Conservation (phyloP, 2,888 invertebrate genomes). For the Cheiracanthium punctorium region DNA sequence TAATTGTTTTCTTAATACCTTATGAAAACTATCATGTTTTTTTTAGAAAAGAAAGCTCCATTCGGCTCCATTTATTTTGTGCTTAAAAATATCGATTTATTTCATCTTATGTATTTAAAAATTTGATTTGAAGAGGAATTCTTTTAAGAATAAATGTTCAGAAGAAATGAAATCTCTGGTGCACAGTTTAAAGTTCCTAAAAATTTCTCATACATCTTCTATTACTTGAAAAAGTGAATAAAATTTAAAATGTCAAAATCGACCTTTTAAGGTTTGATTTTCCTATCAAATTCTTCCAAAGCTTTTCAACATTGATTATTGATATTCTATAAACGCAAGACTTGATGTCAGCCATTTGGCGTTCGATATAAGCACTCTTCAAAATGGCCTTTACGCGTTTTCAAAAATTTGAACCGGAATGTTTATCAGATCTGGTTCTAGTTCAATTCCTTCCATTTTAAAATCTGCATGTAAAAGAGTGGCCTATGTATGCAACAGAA, state of each 20-base stretch:
- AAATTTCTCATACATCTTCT: too few species aligned
- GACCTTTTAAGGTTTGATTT: slow-evolving; percentile 62
- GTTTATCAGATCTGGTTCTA: slow-evolving; percentile 44
- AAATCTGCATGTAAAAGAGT: not conserved
- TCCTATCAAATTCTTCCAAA: slow-evolving; percentile 58
- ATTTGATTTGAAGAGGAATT: too few species aligned
- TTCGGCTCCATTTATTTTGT: too few species aligned
- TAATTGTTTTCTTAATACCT: too few species aligned
- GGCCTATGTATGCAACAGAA: too few species aligned
- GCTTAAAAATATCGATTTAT: too few species aligned
- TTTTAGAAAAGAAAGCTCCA: too few species aligned
- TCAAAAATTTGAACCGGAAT: slow-evolving; percentile 29
- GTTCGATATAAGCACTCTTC: slow-evolving; percentile 33
- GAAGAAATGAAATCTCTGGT: too few species aligned
- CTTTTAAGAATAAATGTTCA: too few species aligned
- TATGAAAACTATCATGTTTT: too few species aligned
- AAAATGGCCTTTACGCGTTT: slow-evolving; percentile 27
- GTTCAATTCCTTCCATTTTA: slow-evolving; percentile 18
- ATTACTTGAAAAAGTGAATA: not conserved
- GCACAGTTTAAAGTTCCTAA: too few species aligned
- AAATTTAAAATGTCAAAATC: slow-evolving; percentile 48
- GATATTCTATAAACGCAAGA: slow-evolving; percentile 64
- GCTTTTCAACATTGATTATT: slow-evolving; percentile 61
- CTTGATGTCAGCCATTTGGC: slow-evolving; percentile 51
- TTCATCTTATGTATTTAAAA: too few species aligned